A percentile compares a stretch with the other conserved stretches of the same genome.
Conservation (phyloP, 2,113 vertebrate species). For the Caranx ignobilis region DNA sequence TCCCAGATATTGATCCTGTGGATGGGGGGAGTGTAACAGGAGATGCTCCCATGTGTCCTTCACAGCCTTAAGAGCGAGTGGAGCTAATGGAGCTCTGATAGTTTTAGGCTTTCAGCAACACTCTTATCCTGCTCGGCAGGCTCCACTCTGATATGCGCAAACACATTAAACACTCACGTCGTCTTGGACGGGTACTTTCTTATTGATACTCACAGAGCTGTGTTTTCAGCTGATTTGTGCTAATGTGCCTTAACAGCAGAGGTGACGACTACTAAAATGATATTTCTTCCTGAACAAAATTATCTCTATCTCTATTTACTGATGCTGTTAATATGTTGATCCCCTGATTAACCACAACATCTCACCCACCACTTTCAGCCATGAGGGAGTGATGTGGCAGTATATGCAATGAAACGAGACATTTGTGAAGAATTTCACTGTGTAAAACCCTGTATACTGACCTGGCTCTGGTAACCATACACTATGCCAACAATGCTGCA, state of each 20-base stretch:
- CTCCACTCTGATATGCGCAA: conserved; percentile 46
- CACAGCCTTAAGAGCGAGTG: conserved; percentile 67
- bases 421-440: background rate
- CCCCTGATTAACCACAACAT: background rate
- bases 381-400: background rate
- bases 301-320: background rate
- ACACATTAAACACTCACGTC: conserved; percentile 37
- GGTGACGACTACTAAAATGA: background rate
- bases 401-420: background rate
- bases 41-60: conserved; percentile 86
- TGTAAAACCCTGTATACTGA: too few relatives aligned
- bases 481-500: background rate
- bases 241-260: background rate
- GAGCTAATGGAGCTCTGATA: conserved; percentile 77
- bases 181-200: conserved; percentile 8
- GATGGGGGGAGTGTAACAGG: conserved; percentile 91
- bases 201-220: conserved; percentile 31
- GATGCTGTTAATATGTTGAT: background rate
- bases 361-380: background rate
- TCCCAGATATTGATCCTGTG: conserved; percentile 95
- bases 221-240: background rate
- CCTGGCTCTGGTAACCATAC: background rate
- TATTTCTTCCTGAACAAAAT: conserved; percentile 2
- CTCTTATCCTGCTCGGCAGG: conserved; percentile 49
- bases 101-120: conserved; percentile 71